A percentile compares a stretch with the other conserved stretches of the same genome.
Evolutionary conservation across 2,888 invertebrate genomes (phyloP).

Genomic region (Caenorhabditis plicata): DNA sequence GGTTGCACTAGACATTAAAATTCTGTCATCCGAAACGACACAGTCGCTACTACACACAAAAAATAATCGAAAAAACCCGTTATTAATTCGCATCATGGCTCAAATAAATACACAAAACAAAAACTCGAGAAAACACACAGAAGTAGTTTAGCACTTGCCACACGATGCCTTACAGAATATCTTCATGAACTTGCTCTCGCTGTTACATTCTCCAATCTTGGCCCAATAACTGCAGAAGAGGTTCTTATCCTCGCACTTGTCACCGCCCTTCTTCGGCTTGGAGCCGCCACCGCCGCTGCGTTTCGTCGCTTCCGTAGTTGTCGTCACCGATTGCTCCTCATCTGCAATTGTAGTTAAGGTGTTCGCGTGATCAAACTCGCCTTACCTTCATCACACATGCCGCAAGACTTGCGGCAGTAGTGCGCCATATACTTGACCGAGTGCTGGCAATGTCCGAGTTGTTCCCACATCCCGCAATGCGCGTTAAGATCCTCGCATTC

Average conservation of each 20-base stretch:
- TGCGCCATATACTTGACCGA: conserved; percentile 65
- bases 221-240: conserved; percentile 66
- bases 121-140: too few species aligned
- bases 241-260: conserved; percentile 59
- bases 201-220: conserved; percentile 64
- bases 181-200: conserved; percentile 66
- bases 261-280: too few species aligned
- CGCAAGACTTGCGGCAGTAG: conserved; percentile 60
- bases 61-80: too few species aligned
- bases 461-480: conserved; percentile 66
- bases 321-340: too few species aligned
- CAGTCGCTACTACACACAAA: conserved; percentile 20
- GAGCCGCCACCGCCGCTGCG: too few species aligned
- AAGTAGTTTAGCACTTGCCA: conserved; percentile 27
- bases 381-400: conserved; percentile 40
- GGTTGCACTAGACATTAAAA: not conserved
- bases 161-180: conserved; percentile 55
- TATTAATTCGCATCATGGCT: too few species aligned
- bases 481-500: conserved; percentile 65
- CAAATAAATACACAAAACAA: not conserved
- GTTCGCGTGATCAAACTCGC: conserved; percentile 10
- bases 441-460: conserved; percentile 65
- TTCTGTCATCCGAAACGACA: conserved; percentile 11
- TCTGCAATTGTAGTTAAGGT: not conserved
- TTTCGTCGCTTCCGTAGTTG: conserved; percentile 21